Conservation (phyloP, 2,797 vertebrate species). For the Gambelia wislizenii region DNA sequence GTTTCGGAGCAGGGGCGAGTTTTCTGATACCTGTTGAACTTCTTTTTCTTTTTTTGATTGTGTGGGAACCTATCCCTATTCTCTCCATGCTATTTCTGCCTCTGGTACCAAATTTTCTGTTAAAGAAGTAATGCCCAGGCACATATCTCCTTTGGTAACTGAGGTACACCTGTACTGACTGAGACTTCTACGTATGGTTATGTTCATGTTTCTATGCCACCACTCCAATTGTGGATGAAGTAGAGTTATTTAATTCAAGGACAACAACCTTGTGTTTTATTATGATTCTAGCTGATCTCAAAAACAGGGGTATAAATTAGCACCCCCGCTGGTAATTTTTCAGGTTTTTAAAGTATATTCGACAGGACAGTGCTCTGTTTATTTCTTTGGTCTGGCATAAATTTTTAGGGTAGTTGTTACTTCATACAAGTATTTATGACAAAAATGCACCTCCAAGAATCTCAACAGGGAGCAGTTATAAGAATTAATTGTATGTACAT, state of each 20-base stretch:
- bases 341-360: neutral
- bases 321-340: neutral
- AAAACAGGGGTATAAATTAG: neutral
- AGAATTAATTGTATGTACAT: neutral
- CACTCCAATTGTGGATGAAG: neutral
- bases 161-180: too few species aligned
- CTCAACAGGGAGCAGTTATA: neutral
- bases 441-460: neutral
- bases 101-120: too few species aligned
- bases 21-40: too few species aligned
- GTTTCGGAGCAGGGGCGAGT: too few species aligned
- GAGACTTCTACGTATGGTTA: neutral
- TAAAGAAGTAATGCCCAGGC: too few species aligned
- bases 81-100: too few species aligned
- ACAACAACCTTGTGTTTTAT: neutral
- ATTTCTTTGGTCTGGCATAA: neutral
- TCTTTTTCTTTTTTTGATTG: too few species aligned
- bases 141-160: too few species aligned
- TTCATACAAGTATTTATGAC: neutral
- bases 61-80: too few species aligned
- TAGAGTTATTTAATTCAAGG: neutral
- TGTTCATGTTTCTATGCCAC: neutral
- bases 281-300: neutral
- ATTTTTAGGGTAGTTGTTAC: neutral
- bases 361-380: neutral